Conservation (phyloP, 2,113 vertebrate species). For the Myotis yumanensis region DNA sequence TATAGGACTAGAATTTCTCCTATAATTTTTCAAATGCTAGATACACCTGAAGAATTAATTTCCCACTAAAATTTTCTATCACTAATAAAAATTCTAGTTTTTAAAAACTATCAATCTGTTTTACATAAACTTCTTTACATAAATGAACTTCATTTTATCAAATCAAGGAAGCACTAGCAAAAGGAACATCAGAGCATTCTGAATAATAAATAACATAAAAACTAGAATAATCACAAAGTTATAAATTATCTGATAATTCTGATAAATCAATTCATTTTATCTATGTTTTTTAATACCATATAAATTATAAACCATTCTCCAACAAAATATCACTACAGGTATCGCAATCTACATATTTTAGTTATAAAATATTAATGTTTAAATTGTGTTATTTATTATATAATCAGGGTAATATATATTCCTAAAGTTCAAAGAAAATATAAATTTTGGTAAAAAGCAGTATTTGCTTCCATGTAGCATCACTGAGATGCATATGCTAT, state of each 20-base stretch:
- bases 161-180: constrained; percentile 4
- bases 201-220: constrained; percentile 36
- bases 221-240: constrained; percentile 30
- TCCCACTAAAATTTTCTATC: constrained; percentile 26
- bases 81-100: constrained; percentile 44
- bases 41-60: constrained; percentile 12
- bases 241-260: constrained; percentile 55
- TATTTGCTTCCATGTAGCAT: background rate
- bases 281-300: background rate
- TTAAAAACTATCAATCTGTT: constrained; percentile 37
- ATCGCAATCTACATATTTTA: background rate
- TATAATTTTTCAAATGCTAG: constrained; percentile 42
- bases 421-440: constrained; percentile 41
- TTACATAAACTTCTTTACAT: constrained; percentile 31
- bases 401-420: background rate
- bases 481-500: background rate
- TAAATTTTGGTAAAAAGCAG: constrained; percentile 13
- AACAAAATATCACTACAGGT: background rate
- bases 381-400: constrained; percentile 20
- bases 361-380: constrained; percentile 48
- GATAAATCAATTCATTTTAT: background rate
- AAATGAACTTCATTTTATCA: constrained; percentile 47
- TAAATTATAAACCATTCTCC: constrained; percentile 49
- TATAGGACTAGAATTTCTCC: background rate
- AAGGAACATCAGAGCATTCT: constrained; percentile 20